These are phyloP conservation scores for Pogoniulus pusillus DNA, from an alignment of 2,797 vertebrate species.

Conservation along the genomic window DNA sequence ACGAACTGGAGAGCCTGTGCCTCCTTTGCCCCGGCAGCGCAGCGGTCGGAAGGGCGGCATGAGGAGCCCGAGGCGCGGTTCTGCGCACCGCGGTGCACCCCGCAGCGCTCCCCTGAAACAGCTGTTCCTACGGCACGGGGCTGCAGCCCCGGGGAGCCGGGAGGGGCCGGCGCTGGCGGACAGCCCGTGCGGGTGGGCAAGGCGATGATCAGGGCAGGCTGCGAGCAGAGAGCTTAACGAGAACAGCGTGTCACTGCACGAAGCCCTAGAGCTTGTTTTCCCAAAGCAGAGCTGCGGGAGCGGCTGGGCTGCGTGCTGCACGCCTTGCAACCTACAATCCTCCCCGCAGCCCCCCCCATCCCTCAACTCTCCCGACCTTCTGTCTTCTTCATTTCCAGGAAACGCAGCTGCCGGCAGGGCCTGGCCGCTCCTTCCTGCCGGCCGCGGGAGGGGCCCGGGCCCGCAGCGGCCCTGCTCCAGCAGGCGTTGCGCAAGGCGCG, in stretches of 20 bases:
- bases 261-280: neutral
- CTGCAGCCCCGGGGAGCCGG: neutral
- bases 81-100: neutral
- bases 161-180: fast-evolving
- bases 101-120: fast-evolving
- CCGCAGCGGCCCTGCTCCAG: neutral
- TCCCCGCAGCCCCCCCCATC: neutral
- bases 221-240: neutral
- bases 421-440: slow-evolving; percentile 49
- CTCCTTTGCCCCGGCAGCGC: neutral
- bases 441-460: slow-evolving; percentile 24
- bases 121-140: fast-evolving
- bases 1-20: fast-evolving
- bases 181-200: fast-evolving
- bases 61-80: fast-evolving
- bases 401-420: slow-evolving; percentile 58
- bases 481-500: slow-evolving; percentile 20
- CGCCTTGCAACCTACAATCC: neutral
- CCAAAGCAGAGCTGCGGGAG: neutral
- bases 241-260: neutral
- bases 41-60: fast-evolving
- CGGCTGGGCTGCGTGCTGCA: neutral
- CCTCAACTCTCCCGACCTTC: slow-evolving; percentile 46
- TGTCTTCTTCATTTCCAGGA: slow-evolving; percentile 64
- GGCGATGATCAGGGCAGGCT: neutral